phyloP scores from a whole-genome alignment of 1,140 invertebrate genomes.

The Cardiocondyla obscurior region DNA sequence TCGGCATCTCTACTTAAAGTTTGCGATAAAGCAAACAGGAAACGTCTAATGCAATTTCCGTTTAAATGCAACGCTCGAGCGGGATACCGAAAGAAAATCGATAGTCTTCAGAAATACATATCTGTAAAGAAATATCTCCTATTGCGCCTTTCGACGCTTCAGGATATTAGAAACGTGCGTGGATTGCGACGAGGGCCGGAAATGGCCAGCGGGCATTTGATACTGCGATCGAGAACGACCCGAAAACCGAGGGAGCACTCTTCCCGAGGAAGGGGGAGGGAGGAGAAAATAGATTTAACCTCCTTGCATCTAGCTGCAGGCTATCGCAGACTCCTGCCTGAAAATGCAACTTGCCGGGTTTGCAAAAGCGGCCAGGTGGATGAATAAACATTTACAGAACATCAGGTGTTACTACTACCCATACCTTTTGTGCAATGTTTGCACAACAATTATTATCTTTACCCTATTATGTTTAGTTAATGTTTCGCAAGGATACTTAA shows the following conservation, averaged over 20 bases:
- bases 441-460: not conserved
- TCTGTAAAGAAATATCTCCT: constrained; percentile 59
- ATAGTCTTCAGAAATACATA: constrained; percentile 36
- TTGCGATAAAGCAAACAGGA: not conserved
- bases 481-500: too few species aligned
- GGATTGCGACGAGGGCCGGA: constrained; percentile 64
- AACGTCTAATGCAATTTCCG: constrained; percentile 19
- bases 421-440: not conserved
- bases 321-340: not conserved
- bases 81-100: constrained; percentile 1
- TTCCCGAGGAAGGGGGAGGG: not conserved
- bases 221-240: constrained; percentile 16
- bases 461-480: not conserved
- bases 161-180: constrained; percentile 79
- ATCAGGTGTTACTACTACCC: not conserved
- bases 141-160: constrained; percentile 49
- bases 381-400: constrained; percentile 35
- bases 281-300: constrained; percentile 20
- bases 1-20: not conserved
- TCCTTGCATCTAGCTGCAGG: not conserved
- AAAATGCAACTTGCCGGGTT: constrained; percentile 9
- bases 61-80: not conserved
- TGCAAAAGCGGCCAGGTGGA: not conserved
- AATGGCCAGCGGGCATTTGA: constrained; percentile 51
- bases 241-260: constrained; percentile 24